Conservation (phyloP, 2,113 vertebrate genomes). For the Trematomus loennbergii region DNA sequence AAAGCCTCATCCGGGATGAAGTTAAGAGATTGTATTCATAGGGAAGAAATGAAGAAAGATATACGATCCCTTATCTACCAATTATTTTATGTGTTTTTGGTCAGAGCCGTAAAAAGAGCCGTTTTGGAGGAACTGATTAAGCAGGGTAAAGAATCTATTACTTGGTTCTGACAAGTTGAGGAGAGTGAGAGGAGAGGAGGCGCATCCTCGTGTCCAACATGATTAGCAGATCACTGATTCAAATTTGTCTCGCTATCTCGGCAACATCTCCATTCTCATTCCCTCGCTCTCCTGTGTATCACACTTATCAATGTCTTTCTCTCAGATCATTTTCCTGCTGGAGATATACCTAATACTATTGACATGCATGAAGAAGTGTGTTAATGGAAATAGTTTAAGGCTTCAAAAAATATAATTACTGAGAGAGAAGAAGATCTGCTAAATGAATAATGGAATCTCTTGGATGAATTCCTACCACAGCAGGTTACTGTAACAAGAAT, state of each 20-base stretch:
- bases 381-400: slow-evolving; percentile 64
- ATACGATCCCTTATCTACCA: neutral
- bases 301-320: slow-evolving; percentile 53
- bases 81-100: slow-evolving; percentile 7
- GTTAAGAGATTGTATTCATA: slow-evolving; percentile 17
- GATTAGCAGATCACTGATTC: slow-evolving; percentile 71
- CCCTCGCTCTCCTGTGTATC: slow-evolving; percentile 27
- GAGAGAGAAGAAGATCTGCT: slow-evolving; percentile 35
- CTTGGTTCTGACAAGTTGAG: slow-evolving; percentile 53
- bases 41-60: slow-evolving; percentile 10
- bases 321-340: slow-evolving; percentile 54
- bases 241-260: slow-evolving; percentile 64
- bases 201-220: slow-evolving; percentile 57
- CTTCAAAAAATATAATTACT: slow-evolving; percentile 64
- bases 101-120: neutral
- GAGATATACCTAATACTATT: slow-evolving; percentile 55
- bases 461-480: slow-evolving; percentile 29
- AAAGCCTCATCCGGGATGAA: slow-evolving; percentile 27
- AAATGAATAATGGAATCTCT: slow-evolving; percentile 56
- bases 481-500: slow-evolving; percentile 37
- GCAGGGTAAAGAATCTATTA: slow-evolving; percentile 64
- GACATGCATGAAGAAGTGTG: slow-evolving; percentile 61
- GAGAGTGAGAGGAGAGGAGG: slow-evolving; percentile 38
- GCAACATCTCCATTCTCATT: slow-evolving; percentile 55
- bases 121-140: slow-evolving; percentile 31